A percentile compares a stretch with the other conserved stretches of the same genome.
Conservation (phyloP, 2,797 vertebrate genomes). For the Hydrophis major region DNA sequence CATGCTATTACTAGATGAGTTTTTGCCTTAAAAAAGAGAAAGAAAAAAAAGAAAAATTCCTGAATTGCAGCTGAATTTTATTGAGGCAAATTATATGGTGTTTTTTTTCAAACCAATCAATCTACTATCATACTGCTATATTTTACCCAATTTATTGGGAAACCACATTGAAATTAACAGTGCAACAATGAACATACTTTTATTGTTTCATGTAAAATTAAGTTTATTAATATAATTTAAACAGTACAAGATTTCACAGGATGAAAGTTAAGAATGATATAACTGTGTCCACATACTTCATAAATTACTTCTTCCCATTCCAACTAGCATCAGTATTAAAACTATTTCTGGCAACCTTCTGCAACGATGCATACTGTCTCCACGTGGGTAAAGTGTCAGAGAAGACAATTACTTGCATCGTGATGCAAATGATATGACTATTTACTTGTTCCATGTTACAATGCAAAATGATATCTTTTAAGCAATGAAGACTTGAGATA, state of each 20-base stretch:
- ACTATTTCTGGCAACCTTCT: background rate
- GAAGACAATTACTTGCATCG: background rate
- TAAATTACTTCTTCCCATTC: background rate
- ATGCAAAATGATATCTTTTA: background rate
- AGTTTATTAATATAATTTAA: background rate
- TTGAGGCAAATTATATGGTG: background rate
- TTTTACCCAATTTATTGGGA: background rate
- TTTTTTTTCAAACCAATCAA: background rate
- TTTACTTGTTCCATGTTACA: no score
- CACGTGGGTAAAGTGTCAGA: background rate
- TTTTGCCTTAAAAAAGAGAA: background rate
- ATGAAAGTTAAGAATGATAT: background rate
- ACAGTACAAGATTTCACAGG: background rate
- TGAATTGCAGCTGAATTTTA: background rate
- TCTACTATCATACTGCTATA: background rate
- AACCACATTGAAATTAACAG: background rate
- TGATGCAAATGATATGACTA: background rate
- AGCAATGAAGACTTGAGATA: background rate
- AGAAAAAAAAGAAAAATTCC: background rate
- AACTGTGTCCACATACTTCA: background rate
- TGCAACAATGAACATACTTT: background rate
- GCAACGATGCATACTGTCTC: background rate
- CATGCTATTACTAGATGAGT: background rate
- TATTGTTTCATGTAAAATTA: background rate
- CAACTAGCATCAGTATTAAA: background rate